A percentile compares a stretch with the other conserved stretches of the same genome.
Conservation (phyloP, 2,113 vertebrate species). For the Gavialis gangeticus region DNA sequence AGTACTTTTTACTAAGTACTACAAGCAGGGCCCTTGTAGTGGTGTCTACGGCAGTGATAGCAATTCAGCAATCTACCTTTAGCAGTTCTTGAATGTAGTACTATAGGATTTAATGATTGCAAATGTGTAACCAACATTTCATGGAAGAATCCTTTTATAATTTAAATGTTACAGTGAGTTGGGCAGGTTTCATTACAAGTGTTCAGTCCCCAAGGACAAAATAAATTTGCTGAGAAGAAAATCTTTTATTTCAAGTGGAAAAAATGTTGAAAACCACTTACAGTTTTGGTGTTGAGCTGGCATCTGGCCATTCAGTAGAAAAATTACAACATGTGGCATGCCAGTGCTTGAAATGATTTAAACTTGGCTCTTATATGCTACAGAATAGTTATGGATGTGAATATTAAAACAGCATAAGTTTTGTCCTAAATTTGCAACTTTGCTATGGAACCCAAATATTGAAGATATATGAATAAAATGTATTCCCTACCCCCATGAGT, state of each 20-base stretch:
- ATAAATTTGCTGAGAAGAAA: neutral
- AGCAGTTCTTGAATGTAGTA: neutral
- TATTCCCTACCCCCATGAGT: neutral
- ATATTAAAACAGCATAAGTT: neutral
- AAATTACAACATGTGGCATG: rapidly evolving
- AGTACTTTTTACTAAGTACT: neutral
- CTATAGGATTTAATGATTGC: neutral
- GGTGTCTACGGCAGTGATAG: neutral
- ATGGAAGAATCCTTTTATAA: neutral
- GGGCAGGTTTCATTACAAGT: neutral
- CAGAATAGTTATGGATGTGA: neutral
- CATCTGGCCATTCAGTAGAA: neutral
- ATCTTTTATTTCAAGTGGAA: neutral
- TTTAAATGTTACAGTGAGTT: conserved; percentile 1
- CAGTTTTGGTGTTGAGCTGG: neutral
- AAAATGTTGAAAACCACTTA: neutral
- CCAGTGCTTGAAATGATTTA: neutral
- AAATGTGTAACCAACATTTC: neutral
- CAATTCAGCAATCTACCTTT: neutral
- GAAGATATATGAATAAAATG: neutral
- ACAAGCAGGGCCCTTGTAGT: neutral
- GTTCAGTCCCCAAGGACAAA: neutral
- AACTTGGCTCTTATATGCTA: neutral
- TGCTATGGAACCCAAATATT: neutral
- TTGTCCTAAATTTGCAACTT: neutral